These are phyloP conservation scores for Drosophila sp. DNA, from an alignment of 1,140 invertebrate species.

Conservation along the genomic window DNA sequence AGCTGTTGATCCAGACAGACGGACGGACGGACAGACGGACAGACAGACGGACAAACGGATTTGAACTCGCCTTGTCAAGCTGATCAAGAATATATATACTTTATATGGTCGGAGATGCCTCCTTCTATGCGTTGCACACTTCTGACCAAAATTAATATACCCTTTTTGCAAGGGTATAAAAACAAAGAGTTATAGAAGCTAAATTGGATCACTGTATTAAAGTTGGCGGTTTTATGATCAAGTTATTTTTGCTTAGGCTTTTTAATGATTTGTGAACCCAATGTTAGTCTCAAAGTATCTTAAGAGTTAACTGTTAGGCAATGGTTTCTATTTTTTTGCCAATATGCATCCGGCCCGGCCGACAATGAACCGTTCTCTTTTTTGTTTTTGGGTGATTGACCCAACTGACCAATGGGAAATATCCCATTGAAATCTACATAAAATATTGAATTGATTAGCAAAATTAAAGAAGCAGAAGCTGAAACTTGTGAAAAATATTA, in stretches of 20 bases:
- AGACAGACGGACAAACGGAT: too few relatives aligned
- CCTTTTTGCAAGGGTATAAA: too few relatives aligned
- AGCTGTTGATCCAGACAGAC: too few relatives aligned
- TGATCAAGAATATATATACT: too few relatives aligned
- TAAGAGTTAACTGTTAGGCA: background rate
- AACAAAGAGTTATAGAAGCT: too few relatives aligned
- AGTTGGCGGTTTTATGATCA: too few relatives aligned
- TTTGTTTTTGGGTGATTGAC: constrained; percentile 43
- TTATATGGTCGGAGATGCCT: too few relatives aligned
- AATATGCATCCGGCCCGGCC: constrained; percentile 17
- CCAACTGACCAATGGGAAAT: constrained; percentile 25
- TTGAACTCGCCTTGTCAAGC: too few relatives aligned
- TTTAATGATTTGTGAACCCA: background rate
- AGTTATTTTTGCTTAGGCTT: background rate
- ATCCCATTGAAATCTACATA: constrained; percentile 56
- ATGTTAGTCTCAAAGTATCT: background rate
- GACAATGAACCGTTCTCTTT: constrained; percentile 8
- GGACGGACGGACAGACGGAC: too few relatives aligned
- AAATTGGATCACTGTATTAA: too few relatives aligned
- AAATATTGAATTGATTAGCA: constrained; percentile 42
- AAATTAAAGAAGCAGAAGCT: background rate
- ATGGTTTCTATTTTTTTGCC: background rate
- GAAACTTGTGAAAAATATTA: constrained; percentile 71
- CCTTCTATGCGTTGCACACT: too few relatives aligned
- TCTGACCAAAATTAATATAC: too few relatives aligned